Conservation (phyloP, 1,140 invertebrate genomes). For the Diuraphis noxia region DNA sequence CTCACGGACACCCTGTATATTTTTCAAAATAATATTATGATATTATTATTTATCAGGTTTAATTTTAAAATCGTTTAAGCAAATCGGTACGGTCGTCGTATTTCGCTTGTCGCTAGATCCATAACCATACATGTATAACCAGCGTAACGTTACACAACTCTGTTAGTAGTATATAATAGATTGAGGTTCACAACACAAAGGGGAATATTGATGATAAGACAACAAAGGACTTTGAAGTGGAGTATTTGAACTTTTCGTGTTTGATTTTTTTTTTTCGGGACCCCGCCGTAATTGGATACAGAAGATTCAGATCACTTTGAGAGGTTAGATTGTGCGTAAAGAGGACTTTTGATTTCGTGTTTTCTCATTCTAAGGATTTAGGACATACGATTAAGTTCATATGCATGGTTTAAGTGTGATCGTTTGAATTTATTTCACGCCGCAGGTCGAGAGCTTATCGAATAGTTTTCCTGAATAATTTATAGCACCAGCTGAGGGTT, state of each 20-base stretch:
- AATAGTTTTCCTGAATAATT: background rate
- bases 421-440: background rate
- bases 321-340: background rate
- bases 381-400: background rate
- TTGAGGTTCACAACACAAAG: background rate
- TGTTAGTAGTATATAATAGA: background rate
- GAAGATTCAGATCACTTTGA: constrained; percentile 13
- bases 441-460: background rate
- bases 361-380: background rate
- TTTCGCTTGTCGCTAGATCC: background rate
- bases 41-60: background rate
- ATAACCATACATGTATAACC: background rate
- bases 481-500: background rate
- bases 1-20: too few relatives aligned
- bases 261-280: background rate
- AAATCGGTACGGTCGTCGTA: background rate
- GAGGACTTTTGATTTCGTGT: background rate
- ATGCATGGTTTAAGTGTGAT: background rate
- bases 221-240: background rate
- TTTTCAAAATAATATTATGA: too few relatives aligned
- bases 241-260: background rate
- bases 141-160: background rate
- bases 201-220: background rate
- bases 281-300: background rate
- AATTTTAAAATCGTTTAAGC: background rate